A percentile compares a stretch with the other conserved stretches of the same genome.
phyloP scores from a whole-genome alignment of 2,888 invertebrate genomes.

The Helobdella robusta region DNA sequence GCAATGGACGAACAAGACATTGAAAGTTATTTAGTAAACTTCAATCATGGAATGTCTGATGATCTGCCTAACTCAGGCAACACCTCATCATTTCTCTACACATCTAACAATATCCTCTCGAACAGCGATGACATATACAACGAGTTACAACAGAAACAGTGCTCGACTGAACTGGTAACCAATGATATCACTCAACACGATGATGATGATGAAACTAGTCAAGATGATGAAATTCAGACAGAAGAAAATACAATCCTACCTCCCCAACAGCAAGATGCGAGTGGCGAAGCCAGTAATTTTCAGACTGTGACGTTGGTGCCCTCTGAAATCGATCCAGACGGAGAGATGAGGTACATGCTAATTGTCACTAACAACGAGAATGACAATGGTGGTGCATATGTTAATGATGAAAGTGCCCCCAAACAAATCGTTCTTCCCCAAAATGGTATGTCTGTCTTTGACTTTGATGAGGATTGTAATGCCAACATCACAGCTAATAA shows the following conservation, averaged over 20 bases:
- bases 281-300: slow-evolving; percentile 55
- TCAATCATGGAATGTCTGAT: slow-evolving; percentile 64
- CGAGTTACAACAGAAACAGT: background rate
- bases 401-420: slow-evolving; percentile 50
- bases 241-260: slow-evolving; percentile 3
- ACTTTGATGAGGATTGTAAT: slow-evolving; percentile 52
- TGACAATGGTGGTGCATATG: slow-evolving; percentile 47
- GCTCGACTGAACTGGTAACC: slow-evolving; percentile 25
- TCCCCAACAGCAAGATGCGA: slow-evolving; percentile 18
- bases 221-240: slow-evolving; percentile 40
- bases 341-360: slow-evolving; percentile 77
- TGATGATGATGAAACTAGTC: background rate
- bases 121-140: slow-evolving; percentile 17
- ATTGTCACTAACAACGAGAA: slow-evolving; percentile 64
- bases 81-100: slow-evolving; percentile 20
- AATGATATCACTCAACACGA: slow-evolving; percentile 39
- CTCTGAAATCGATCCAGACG: slow-evolving; percentile 64
- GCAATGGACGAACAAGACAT: slow-evolving; percentile 51
- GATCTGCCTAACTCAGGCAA: slow-evolving; percentile 10
- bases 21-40: slow-evolving; percentile 70
- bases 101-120: slow-evolving; percentile 15
- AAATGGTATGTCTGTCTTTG: slow-evolving; percentile 60
- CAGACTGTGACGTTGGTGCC: slow-evolving; percentile 77
- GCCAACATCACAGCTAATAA: slow-evolving; percentile 14
- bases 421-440: slow-evolving; percentile 1